Evolutionary conservation across 1,140 invertebrate genomes (phyloP), one percentile per base, ranked within the genome.

Genomic region (Maniola jurtina): DNA sequence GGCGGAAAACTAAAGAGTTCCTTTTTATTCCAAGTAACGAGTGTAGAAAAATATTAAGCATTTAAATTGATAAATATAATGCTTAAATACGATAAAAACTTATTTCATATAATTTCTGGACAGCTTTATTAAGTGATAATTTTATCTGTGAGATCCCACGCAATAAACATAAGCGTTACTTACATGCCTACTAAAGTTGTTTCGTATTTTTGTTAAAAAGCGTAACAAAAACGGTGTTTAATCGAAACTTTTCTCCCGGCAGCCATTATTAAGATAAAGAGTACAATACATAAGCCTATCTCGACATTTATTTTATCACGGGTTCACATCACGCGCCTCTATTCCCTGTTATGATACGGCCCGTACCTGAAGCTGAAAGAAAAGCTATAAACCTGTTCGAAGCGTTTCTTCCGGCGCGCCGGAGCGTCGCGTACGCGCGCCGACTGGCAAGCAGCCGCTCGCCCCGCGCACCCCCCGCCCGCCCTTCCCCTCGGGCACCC

Each of bases 281-380:
- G 86, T 87, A 90, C 88, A 90, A 90, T 90, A 90, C 85, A 89
- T 90, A 90, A 89, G 88, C 86, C 85, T 90, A 90, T 90, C 88
- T 90, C 85, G 88, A 89, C 86, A 81, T 89, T 90, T 90, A 90
- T 90, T 90, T 89, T 89, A 90, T 90, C 88, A 85, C 85, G 88
- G 86, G 88, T 88, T 89, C 86, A 87, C 88, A 90, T 90, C 88
- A 90, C 88, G 86, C 88, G 79, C 86, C 85, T 85, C 88, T 86
- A 87, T 90, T 90, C 86, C 76, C 80, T 88, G 88, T 90, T 90
- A 90, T 90, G 88, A 91, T 91, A 91, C 90, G 87, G 86, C 86
- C 81, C 80, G 86, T 84, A 91, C 90, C 89, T 92, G 89, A 80
- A 89, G 88, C 90, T 91, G 90, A 92, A 92, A 92, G 90, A 91